Evolutionary conservation across 2,113 vertebrate species (phyloP), one percentile per base, ranked within the genome.

Genomic region (Thomomys bottae): DNA sequence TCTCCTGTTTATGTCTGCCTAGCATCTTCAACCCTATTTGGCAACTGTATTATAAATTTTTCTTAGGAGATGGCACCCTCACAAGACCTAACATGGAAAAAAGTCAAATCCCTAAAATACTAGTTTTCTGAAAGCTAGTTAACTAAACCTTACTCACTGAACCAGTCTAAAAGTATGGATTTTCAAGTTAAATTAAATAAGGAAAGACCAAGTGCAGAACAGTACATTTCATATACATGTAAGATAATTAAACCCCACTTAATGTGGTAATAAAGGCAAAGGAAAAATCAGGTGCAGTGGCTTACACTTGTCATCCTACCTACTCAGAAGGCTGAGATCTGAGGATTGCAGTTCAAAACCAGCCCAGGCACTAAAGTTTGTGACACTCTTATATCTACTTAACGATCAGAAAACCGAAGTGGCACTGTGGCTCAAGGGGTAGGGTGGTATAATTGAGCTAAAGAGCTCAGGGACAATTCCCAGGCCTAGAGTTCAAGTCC

Each of bases 81-180:
- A 28, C 17, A 20, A 64, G 28, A 92, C 42, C 32, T 88, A 88
- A 90, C 32, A 63, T 40, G 59, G 30, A 26, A 42, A 26, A 42
- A 30, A 82, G 63, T 91, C 32, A 84, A 73, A 89, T 40, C 64
- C 59, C 17, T 1, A 54, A 34, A 64, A 23, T 70, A 59, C 77
- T 57, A 84, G 57, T 38, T 61, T 71, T 76, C 71, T 85, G 67
- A 34, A 38, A 77, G 9, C 23, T 54, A 83, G 15, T 68, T 80
- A 77, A 79, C 34, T 36, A 88, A 92, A 87, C 84, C n/a, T 89
- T 89, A 92, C 94, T 89, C 38, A 87, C 0, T 87, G 32, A 91
- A 75, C 49, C 11, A 34, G n/a, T 68, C 92, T 88, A 73, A 92
- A 93, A 77, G 59, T 75, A 61, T 18, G 4, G 45, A 38, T 73